Evolutionary conservation across 2,797 vertebrate genomes (phyloP).

Genomic region (Ceryle rudis): DNA sequence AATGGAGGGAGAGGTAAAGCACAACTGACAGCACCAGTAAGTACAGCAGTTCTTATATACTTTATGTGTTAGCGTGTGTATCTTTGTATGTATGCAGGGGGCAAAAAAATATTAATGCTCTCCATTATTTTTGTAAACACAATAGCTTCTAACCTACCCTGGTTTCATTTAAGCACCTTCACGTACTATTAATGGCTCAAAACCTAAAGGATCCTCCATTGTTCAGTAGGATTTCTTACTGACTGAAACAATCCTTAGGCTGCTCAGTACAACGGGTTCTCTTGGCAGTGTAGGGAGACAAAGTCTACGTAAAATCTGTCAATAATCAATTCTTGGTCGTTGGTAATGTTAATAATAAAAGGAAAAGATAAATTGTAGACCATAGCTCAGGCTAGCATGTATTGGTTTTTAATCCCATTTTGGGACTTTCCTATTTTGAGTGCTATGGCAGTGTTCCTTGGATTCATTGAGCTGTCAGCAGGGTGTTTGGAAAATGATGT

Average conservation of each 20-base stretch:
- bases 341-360: not conserved
- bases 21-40: not conserved
- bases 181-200: not conserved
- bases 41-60: not conserved
- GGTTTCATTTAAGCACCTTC: not conserved
- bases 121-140: not conserved
- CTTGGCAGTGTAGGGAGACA: not conserved
- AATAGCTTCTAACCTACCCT: not conserved
- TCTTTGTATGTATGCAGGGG: not conserved
- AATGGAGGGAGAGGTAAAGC: slow-evolving; percentile 29
- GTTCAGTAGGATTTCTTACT: not conserved
- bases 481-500: not conserved
- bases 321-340: not conserved
- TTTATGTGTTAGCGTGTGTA: not conserved
- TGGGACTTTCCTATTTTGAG: not conserved
- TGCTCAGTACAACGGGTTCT: not conserved
- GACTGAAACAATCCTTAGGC: not conserved
- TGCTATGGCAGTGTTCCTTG: not conserved
- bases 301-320: not conserved
- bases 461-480: not conserved
- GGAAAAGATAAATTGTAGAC: not conserved
- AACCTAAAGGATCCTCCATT: not conserved
- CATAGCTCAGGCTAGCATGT: not conserved
- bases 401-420: not conserved
- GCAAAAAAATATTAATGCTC: not conserved